phyloP scores from a whole-genome alignment of 2,113 vertebrate genomes.

The Ardeotis arabs region DNA sequence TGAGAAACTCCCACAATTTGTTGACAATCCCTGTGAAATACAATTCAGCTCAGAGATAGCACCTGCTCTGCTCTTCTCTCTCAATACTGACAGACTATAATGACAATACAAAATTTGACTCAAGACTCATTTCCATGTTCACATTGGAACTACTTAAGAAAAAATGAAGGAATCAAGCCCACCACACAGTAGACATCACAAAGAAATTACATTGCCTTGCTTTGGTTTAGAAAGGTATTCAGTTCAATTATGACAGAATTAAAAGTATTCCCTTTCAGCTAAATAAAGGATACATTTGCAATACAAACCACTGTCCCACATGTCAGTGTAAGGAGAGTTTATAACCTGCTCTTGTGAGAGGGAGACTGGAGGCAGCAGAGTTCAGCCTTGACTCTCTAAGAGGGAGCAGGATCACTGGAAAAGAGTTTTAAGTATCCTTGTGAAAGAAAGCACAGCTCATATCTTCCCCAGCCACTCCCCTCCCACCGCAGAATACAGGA shows the following conservation, averaged over 20 bases:
- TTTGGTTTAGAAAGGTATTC: background rate
- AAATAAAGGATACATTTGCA: background rate
- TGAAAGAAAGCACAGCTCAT: background rate
- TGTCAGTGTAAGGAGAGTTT: background rate
- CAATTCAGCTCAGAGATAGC: background rate
- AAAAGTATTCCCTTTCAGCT: background rate
- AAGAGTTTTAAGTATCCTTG: background rate
- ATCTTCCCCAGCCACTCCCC: background rate
- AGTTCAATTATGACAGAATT: background rate
- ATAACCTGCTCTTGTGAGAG: background rate
- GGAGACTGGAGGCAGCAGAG: background rate
- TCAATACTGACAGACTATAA: background rate
- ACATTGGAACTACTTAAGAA: background rate
- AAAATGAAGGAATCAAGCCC: background rate
- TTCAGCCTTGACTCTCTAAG: background rate
- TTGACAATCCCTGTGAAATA: background rate
- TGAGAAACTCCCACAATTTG: background rate
- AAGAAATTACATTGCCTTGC: background rate
- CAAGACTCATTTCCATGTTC: background rate
- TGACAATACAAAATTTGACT: background rate
- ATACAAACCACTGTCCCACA: background rate
- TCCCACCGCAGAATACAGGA: background rate
- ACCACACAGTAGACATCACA: accelerated
- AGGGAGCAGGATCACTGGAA: background rate
- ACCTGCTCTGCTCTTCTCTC: background rate